Conservation (phyloP, 1,140 invertebrate genomes). For the Temnothorax curvispinosus region DNA sequence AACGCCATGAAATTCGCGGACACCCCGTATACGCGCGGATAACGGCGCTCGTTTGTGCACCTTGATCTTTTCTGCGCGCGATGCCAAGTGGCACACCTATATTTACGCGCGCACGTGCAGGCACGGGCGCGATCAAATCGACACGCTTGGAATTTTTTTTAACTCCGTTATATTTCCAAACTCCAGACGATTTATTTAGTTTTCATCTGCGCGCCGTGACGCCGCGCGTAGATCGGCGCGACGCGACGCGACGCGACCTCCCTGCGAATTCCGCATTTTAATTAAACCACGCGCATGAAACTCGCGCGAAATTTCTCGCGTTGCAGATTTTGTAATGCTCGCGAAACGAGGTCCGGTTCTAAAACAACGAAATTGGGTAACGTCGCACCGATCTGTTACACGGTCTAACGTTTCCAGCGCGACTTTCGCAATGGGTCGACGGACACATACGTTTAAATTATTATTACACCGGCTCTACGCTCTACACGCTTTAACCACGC, state of each 20-base stretch:
- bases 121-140: background rate
- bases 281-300: background rate
- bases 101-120: conserved; percentile 62
- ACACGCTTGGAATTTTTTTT: conserved; percentile 11
- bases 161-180: background rate
- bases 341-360: conserved; percentile 3
- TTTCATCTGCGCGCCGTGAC: background rate
- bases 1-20: conserved; percentile 26
- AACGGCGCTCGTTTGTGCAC: conserved; percentile 57
- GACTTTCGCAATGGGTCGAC: background rate
- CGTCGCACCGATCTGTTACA: background rate
- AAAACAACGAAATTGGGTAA: conserved; percentile 33
- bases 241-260: background rate
- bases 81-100: conserved; percentile 76
- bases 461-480: conserved; percentile 1
- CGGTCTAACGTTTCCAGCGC: conserved; percentile 1
- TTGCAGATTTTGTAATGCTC: background rate
- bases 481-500: conserved; percentile 10
- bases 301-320: background rate
- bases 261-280: conserved; percentile 12
- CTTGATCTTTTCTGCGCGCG: conserved; percentile 55
- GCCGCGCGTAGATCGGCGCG: background rate
- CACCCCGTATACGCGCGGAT: conserved; percentile 53
- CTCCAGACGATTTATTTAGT: background rate
- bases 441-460: conserved; percentile 28